phyloP scores from a whole-genome alignment of 2,113 vertebrate species.

The Henicopernis longicauda region DNA sequence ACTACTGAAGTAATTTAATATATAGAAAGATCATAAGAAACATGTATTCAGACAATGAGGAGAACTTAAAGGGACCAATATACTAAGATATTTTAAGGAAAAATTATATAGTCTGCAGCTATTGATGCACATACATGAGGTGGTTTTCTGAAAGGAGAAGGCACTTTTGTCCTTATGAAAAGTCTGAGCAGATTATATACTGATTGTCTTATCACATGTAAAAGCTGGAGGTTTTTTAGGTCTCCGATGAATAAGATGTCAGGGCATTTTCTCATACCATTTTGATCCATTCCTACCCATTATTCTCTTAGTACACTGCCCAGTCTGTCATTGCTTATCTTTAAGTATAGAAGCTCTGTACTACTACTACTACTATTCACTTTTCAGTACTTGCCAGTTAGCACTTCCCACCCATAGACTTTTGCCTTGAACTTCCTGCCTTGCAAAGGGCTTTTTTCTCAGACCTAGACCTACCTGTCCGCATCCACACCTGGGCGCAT shows the following conservation, averaged over 20 bases:
- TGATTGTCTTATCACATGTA: neutral
- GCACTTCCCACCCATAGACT: neutral
- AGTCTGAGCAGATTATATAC: neutral
- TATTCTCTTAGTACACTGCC: neutral
- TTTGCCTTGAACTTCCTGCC: neutral
- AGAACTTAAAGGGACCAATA: neutral
- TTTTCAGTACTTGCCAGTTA: neutral
- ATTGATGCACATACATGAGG: accelerated
- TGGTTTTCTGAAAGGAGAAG: neutral
- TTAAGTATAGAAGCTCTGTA: neutral
- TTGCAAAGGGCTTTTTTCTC: neutral
- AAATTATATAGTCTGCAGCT: neutral
- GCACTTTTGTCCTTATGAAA: neutral
- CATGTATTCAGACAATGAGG: neutral
- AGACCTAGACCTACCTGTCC: neutral
- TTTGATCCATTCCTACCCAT: neutral
- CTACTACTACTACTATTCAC: neutral
- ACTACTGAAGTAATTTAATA: neutral
- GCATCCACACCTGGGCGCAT: accelerated
- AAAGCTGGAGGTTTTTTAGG: neutral
- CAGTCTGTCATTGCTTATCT: neutral
- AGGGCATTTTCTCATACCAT: neutral
- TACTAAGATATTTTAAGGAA: neutral
- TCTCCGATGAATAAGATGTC: neutral
- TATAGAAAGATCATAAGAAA: neutral